These are phyloP conservation scores for Dermochelys coriacea DNA, from an alignment of 2,797 vertebrate genomes.

Conservation along the genomic window DNA sequence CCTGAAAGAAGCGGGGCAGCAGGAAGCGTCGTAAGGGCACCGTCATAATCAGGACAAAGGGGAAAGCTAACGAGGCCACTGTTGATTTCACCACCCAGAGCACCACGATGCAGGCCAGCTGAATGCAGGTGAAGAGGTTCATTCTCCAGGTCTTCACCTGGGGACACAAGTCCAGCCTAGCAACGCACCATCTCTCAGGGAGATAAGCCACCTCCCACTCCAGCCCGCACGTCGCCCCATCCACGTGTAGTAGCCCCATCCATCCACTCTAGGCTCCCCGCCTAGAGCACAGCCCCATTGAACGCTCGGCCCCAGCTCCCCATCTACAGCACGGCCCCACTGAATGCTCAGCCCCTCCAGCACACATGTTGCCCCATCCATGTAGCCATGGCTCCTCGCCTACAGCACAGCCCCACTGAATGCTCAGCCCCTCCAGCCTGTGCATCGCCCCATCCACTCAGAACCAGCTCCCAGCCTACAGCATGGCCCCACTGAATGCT, in stretches of 20 bases:
- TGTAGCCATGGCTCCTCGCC: not conserved
- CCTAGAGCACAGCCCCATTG: not conserved
- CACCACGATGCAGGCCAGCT: slow-evolving; percentile 92
- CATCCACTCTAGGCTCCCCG: too few relatives aligned
- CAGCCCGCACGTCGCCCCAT: not conserved
- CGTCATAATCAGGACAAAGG: slow-evolving; percentile 98
- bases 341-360: not conserved
- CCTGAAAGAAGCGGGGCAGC: slow-evolving; percentile 93
- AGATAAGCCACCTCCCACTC: not conserved
- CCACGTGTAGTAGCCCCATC: too few relatives aligned
- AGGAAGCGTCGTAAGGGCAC: slow-evolving; percentile 94
- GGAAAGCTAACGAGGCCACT: slow-evolving; percentile 93
- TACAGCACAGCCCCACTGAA: not conserved
- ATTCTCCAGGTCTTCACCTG: slow-evolving; percentile 99
- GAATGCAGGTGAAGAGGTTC: slow-evolving; percentile 97
- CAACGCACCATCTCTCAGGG: not conserved
- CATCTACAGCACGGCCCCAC: not conserved
- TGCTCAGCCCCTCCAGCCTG: not conserved
- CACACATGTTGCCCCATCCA: too few relatives aligned
- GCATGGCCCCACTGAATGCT: not conserved
- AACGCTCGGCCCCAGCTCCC: not conserved
- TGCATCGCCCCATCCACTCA: too few relatives aligned
- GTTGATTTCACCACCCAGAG: slow-evolving; percentile 99
- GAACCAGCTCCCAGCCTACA: too few relatives aligned
- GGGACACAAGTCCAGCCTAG: slow-evolving; percentile 27